phyloP scores from a whole-genome alignment of 2,888 invertebrate species.

The Leucophenga maculata region DNA sequence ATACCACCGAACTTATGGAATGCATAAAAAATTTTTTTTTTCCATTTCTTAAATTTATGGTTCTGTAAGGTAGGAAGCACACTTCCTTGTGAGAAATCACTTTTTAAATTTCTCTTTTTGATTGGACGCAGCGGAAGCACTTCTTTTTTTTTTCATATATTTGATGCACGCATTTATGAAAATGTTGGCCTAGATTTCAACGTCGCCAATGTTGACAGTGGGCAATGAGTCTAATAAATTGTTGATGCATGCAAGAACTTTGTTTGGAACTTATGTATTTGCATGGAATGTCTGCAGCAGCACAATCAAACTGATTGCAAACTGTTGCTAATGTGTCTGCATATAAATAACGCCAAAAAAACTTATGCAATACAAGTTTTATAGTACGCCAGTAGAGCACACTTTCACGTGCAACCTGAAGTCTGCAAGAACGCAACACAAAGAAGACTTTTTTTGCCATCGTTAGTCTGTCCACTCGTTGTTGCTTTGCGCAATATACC shows the following conservation, averaged over 20 bases:
- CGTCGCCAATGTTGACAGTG: not conserved
- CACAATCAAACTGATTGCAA: constrained; percentile 11
- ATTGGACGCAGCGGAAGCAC: not conserved
- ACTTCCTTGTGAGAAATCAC: not conserved
- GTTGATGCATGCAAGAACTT: not conserved
- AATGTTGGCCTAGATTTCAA: not conserved
- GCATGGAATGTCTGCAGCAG: not conserved
- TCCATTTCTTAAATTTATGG: too few relatives aligned
- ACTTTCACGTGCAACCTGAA: not conserved
- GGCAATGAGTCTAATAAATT: not conserved
- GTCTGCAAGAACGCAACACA: not conserved
- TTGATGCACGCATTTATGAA: not conserved
- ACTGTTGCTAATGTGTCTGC: not conserved
- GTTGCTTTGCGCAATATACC: too few relatives aligned
- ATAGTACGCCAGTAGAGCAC: not conserved
- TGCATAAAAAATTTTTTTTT: too few relatives aligned
- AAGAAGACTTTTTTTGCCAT: not conserved
- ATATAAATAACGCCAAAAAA: not conserved
- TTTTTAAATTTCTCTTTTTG: not conserved
- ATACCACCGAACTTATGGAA: too few relatives aligned
- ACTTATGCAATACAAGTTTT: not conserved
- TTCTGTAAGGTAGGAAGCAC: not conserved
- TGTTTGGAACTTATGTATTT: too few relatives aligned
- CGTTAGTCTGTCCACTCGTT: too few relatives aligned
- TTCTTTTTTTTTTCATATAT: not conserved